phyloP scores from a whole-genome alignment of 92 coral and sea anemone genomes.

The Scolanthus callimorphus region DNA sequence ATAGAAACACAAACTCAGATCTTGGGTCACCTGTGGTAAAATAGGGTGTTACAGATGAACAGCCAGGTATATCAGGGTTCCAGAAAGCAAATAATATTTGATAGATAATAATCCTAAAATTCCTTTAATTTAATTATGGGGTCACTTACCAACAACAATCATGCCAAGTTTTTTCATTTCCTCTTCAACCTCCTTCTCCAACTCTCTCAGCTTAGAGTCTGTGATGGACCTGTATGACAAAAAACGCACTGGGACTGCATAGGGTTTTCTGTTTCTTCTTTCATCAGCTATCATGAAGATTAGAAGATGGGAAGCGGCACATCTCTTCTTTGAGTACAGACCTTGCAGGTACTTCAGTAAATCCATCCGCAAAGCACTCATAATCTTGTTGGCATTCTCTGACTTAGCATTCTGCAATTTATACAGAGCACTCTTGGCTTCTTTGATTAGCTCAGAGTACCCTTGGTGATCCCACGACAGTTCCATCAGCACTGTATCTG shows the following conservation, averaged over 20 bases:
- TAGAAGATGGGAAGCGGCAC: constrained; percentile 39
- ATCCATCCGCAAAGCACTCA: neutral
- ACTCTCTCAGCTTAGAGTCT: constrained; percentile 32
- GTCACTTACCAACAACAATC: constrained; percentile 6
- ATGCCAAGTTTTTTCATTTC: constrained; percentile 19
- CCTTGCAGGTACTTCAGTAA: constrained; percentile 10
- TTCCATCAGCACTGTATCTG: constrained; percentile 37
- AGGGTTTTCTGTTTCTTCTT: constrained; percentile 30
- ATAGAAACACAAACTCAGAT: no score
- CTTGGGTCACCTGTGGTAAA: no score
- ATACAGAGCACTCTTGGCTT: constrained; percentile 1
- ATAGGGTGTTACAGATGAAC: no score
- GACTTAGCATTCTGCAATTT: neutral
- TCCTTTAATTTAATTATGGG: no score
- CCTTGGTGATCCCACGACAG: constrained; percentile 48
- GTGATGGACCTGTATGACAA: constrained; percentile 45
- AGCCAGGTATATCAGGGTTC: no score
- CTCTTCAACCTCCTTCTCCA: constrained; percentile 13
- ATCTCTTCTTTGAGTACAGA: constrained; percentile 31
- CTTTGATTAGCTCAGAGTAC: constrained; percentile 36
- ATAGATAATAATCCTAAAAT: no score
- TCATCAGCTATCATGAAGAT: constrained; percentile 59
- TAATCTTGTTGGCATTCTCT: constrained; percentile 2
- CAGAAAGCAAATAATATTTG: no score
- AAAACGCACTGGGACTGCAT: constrained; percentile 54